Conservation (phyloP, 1,140 invertebrate genomes). For the Geopemphigus sp. region DNA sequence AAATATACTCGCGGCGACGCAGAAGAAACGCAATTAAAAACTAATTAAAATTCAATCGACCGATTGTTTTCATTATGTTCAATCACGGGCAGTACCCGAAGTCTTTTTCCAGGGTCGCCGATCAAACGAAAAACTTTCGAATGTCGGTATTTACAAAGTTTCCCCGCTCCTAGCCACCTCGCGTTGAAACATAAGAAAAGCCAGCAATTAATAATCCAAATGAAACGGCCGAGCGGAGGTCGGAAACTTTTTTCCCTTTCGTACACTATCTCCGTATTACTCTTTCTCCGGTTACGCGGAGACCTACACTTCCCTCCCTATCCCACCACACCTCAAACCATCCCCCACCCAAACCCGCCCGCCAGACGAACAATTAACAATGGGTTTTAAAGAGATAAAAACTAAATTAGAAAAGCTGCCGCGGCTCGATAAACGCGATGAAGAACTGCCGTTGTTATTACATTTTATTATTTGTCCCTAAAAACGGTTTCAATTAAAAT, state of each 20-base stretch:
- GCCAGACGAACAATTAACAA: constrained; percentile 45
- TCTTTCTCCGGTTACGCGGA: constrained; percentile 20
- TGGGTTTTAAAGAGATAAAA: constrained; percentile 49
- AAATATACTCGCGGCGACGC: constrained; percentile 21
- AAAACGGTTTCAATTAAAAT: constrained; percentile 49
- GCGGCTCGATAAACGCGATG: constrained; percentile 47
- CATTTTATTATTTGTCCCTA: constrained; percentile 42
- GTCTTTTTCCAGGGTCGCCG: constrained; percentile 28
- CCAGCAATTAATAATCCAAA: constrained; percentile 48
- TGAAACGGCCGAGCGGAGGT: not conserved
- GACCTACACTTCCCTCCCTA: too few relatives aligned
- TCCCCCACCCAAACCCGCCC: too few relatives aligned
- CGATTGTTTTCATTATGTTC: constrained; percentile 49
- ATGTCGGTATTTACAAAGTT: constrained; percentile 46
- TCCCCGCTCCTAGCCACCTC: not conserved
- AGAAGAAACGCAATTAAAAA: constrained; percentile 49
- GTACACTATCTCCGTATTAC: not conserved
- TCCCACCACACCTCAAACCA: too few relatives aligned
- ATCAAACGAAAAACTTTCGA: constrained; percentile 49
- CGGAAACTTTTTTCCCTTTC: constrained; percentile 14
- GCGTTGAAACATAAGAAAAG: constrained; percentile 33
- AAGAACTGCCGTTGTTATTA: constrained; percentile 29
- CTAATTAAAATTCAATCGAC: constrained; percentile 50
- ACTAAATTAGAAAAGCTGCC: constrained; percentile 49
- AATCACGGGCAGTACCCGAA: not conserved